Evolutionary conservation across 2,888 invertebrate species (phyloP), one percentile per base, ranked within the genome.

Genomic region (Alentia gelatinosa): DNA sequence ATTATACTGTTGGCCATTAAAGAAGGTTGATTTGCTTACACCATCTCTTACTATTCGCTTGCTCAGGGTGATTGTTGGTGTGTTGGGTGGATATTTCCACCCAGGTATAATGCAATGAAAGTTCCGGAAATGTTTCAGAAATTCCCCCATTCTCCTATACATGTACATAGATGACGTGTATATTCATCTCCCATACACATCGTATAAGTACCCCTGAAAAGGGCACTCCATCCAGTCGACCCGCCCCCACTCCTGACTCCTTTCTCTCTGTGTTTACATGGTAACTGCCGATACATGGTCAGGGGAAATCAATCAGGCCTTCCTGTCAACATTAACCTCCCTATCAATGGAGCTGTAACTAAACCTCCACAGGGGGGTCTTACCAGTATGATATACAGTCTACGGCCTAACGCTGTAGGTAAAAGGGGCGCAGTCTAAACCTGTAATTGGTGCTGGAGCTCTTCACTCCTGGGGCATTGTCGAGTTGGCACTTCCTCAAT

Each of bases 401-500:
- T 9, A 1, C 9, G n/a, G n/a, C n/a, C n/a, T n/a, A n/a, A 56
- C n/a, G 56, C 23, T 3, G 9, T n/a, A n/a, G 56, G 56, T 5
- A n/a, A 56, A n/a, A 3, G 19, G 56, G 56, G 56, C 56, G 19
- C 56, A 56, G 56, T 56, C 23, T 56, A n/a, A n/a, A n/a, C n/a
- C n/a, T 56, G 74, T 33, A 74, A 74, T 74, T 74, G 74, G 74
- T 33, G 30, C 74, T 12, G 30, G 33, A 15, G 33, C 33, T 15
- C 74, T 74, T 26, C 74, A 19, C 74, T 5, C 79, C 39, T 19
- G 1, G 37, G 1, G 15, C 23, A 79, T 79, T 79, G 79, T 79
- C 1, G n/a, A 39, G 79, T 35, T 79, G 79, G n/a, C 79, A 79
- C 23, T 39, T 74, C 79, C 79, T 39, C 79, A 79, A 79, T 79